Percentiles rank a stretch among this genome's conserved stretches.
phyloP scores from a whole-genome alignment of 2,113 vertebrate species.

The Pseudorasbora parva region DNA sequence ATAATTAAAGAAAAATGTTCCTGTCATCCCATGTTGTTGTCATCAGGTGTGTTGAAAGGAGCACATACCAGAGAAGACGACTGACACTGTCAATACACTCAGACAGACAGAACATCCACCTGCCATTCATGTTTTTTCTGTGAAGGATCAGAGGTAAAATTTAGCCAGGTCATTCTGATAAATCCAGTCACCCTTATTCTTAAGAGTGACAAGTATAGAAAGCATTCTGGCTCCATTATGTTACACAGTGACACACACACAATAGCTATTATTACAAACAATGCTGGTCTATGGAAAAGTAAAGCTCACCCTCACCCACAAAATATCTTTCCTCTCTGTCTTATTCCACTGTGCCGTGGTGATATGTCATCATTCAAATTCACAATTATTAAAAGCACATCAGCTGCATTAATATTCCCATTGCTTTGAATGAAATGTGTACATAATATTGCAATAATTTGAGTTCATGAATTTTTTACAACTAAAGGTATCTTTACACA shows the following conservation, averaged over 20 bases:
- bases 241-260: slow-evolving; percentile 22
- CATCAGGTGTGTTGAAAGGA: background rate
- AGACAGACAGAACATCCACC: background rate
- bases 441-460: background rate
- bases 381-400: background rate
- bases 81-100: background rate
- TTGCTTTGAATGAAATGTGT: background rate
- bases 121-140: background rate
- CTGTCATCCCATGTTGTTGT: background rate
- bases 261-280: slow-evolving; percentile 44
- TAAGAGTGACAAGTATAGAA: background rate
- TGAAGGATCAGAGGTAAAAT: slow-evolving; percentile 3
- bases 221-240: slow-evolving; percentile 8
- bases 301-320: background rate
- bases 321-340: background rate
- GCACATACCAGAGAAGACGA: background rate
- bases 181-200: slow-evolving; percentile 18
- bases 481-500: background rate
- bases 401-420: background rate
- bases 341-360: background rate
- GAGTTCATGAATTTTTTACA: background rate
- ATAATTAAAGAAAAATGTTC: background rate
- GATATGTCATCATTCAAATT: background rate
- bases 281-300: slow-evolving; percentile 6
- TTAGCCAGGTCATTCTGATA: slow-evolving; percentile 3